Base-by-base conservation (phyloP, 2,113 vertebrate genomes). In the Bubalus kerabau region DNA sequence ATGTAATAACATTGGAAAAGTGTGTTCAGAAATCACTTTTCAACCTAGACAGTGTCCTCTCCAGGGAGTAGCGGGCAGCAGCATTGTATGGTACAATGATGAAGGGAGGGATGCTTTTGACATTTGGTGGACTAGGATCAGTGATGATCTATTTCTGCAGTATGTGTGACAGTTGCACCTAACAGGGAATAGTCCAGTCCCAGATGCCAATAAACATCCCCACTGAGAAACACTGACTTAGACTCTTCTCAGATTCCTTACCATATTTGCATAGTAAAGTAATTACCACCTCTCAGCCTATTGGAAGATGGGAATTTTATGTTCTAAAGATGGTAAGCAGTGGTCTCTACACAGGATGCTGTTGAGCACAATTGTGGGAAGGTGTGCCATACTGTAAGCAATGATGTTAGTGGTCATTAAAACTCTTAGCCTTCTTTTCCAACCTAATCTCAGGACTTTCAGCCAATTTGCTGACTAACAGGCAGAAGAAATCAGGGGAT, bases 91-190 rank as follows among this genome's bases (percentile, higher is more conserved):
- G 46, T 23, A 26, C 6, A 56, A 2, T 12, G 40, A 78, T 24
- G 14, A 43, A 43, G 2, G 0, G 3, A 43, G 1, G 0, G 4
- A 7, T n/a, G n/a, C 5, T 80, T 87, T 54, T 28, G 24, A 1
- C 1, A 62, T 92, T 90, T 12, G 13, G 21, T 50, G n/a, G 5
- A 16, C 6, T 83, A 40, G 1, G 0, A 36, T 57, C 17, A 14
- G 1, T 19, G 17, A 32, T 16, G 17, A 52, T 3, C 46, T 62
- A 32, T 67, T 54, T 32, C 28, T 92, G 17, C 1, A 50, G 2
- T 81, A 3, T 36, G 14, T 50, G 14, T 32, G n/a, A 71, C 9
- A 40, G 11, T 40, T 5, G 3, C 14, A 46, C 2, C 54, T 23
- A 85, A 10, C 0, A 26, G 62, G 56, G 2, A 59, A 62, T 40